phyloP scores from a whole-genome alignment of 2,888 invertebrate species.

The Pinctada fucata region DNA sequence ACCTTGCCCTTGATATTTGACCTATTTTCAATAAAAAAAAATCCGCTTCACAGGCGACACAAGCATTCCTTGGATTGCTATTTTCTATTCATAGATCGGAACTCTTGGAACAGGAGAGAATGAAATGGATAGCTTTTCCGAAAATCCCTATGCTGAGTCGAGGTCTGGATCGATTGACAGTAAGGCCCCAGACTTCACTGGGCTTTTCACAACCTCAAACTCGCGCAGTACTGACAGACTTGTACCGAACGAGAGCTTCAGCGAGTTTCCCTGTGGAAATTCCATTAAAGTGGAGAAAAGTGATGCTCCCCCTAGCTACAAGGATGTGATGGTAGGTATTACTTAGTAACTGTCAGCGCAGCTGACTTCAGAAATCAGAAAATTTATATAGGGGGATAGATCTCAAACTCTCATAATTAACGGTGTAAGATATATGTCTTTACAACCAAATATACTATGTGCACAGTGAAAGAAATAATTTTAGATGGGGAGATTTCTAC shows the following conservation, averaged over 20 bases:
- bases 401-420: no score
- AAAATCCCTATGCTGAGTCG: constrained; percentile 47
- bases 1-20: no score
- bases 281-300: constrained; percentile 10
- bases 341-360: no score
- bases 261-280: constrained; percentile 5
- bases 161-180: constrained; percentile 27
- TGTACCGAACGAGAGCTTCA: constrained; percentile 24
- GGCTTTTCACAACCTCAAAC: constrained; percentile 56
- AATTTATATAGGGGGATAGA: no score
- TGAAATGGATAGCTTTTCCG: constrained; percentile 37
- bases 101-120: constrained; percentile 31
- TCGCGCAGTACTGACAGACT: constrained; percentile 37
- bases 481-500: no score
- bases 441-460: no score
- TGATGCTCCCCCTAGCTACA: neutral
- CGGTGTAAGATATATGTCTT: no score
- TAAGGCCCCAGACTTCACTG: constrained; percentile 59
- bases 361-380: no score
- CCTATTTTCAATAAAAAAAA: no score
- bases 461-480: no score
- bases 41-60: no score
- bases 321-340: constrained; percentile 4
- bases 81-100: constrained; percentile 27
- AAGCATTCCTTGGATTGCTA: no score